Conservation (phyloP, 1,140 invertebrate genomes). For the Bombus pascuorum region DNA sequence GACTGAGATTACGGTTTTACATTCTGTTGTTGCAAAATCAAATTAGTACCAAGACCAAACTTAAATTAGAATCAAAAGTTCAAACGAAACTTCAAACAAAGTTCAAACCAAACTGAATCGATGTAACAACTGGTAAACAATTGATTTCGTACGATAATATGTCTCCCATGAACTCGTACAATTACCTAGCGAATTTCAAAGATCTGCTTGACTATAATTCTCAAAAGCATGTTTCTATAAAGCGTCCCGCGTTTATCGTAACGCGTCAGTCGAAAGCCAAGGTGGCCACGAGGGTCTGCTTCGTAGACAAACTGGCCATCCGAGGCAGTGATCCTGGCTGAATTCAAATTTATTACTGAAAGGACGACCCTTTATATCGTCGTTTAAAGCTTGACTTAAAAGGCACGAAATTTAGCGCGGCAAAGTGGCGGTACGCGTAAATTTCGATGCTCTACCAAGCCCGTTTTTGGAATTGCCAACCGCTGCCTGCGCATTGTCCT, state of each 20-base stretch:
- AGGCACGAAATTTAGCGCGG: constrained; percentile 39
- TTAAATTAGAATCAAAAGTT: too few species aligned
- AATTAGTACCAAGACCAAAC: background rate
- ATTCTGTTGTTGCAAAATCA: background rate
- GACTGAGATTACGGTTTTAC: background rate
- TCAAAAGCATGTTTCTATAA: background rate
- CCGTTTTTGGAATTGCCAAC: background rate
- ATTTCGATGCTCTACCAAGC: constrained; percentile 17
- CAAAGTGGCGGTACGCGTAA: constrained; percentile 5
- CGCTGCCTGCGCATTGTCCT: constrained; percentile 47
- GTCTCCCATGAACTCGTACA: background rate
- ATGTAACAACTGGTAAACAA: too few species aligned
- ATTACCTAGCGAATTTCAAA: constrained; percentile 22
- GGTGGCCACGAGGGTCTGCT: background rate
- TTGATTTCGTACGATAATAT: background rate
- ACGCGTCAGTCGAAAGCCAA: background rate
- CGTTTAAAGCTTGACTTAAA: constrained; percentile 34
- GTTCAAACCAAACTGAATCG: too few species aligned
- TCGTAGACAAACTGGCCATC: constrained; percentile 12
- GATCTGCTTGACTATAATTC: background rate
- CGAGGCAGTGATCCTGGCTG: background rate
- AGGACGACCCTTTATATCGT: constrained; percentile 13
- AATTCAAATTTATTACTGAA: constrained; percentile 31
- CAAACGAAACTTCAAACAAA: too few species aligned
- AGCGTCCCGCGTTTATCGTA: background rate